These are phyloP conservation scores for Apocheima hispidaria DNA, from an alignment of 2,888 invertebrate species.

Conservation along the genomic window DNA sequence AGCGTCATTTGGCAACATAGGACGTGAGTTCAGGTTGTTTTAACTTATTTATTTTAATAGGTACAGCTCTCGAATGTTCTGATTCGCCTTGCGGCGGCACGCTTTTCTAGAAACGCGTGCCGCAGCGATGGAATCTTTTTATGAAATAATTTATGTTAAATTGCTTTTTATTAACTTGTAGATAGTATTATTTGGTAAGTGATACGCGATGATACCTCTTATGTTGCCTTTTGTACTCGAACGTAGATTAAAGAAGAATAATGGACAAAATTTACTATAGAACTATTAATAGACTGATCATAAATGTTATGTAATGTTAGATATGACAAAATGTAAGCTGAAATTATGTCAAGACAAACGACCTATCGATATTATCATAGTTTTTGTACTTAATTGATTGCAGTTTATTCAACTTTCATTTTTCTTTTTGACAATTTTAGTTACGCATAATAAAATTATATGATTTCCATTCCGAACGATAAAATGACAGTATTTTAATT, in stretches of 20 bases:
- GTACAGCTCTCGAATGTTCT: constrained; percentile 57
- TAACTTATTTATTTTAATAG: constrained; percentile 81
- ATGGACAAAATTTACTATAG: constrained; percentile 84
- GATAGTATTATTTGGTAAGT: constrained; percentile 70
- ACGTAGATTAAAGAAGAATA: constrained; percentile 76
- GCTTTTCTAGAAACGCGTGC: constrained; percentile 51
- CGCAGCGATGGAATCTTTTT: constrained; percentile 55
- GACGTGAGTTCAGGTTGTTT: constrained; percentile 71
- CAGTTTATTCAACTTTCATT: constrained; percentile 77
- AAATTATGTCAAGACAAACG: constrained; percentile 77
- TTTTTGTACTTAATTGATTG: constrained; percentile 83
- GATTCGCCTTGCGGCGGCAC: constrained; percentile 53
- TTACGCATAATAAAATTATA: constrained; percentile 57
- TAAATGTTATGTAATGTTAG: constrained; percentile 86
- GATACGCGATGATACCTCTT: constrained; percentile 67
- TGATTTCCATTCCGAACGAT: constrained; percentile 69
- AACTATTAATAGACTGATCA: constrained; percentile 85
- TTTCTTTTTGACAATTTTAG: constrained; percentile 77
- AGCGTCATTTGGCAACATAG: constrained; percentile 78
- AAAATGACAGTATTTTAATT: constrained; percentile 82
- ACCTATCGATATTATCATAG: constrained; percentile 52
- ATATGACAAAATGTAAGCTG: constrained; percentile 83
- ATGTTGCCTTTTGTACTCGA: constrained; percentile 79
- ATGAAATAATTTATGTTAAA: constrained; percentile 76
- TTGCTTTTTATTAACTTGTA: constrained; percentile 74